Percentiles rank a stretch among this genome's conserved stretches.
Conservation (phyloP, 2,113 vertebrate species). For the Zosterops hypoxanthus region DNA sequence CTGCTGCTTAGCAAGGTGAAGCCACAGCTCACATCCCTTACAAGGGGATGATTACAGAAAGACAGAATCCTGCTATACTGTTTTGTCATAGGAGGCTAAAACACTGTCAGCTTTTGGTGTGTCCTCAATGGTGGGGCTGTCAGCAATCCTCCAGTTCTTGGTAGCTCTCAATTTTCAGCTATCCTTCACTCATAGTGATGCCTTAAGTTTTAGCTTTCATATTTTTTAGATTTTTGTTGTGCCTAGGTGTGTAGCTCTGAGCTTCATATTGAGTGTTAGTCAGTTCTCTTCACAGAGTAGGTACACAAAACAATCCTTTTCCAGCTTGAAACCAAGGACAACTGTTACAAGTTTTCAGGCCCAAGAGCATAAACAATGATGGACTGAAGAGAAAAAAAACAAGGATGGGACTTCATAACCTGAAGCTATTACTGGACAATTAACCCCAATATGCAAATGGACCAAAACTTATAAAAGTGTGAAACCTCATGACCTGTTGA, state of each 20-base stretch:
- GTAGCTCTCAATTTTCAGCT: neutral
- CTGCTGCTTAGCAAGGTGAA: neutral
- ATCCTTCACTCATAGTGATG: neutral
- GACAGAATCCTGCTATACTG: neutral
- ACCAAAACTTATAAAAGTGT: neutral
- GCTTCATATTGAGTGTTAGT: neutral
- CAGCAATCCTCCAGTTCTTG: neutral
- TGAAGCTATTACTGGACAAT: neutral
- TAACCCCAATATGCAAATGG: neutral
- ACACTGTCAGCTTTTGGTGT: neutral
- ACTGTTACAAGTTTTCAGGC: neutral
- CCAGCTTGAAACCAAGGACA: neutral
- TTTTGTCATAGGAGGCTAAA: neutral
- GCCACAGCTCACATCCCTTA: neutral
- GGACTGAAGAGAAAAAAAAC: neutral
- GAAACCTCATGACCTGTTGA: fast-evolving
- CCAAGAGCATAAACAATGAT: neutral
- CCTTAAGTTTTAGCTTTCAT: neutral
- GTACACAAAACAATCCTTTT: neutral
- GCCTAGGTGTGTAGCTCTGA: neutral
- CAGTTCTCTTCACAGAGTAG: neutral
- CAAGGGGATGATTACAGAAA: neutral
- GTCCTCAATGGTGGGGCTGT: neutral
- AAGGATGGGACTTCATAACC: neutral
- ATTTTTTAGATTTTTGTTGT: neutral